These are phyloP conservation scores for Ptychochromis oligacanthus DNA, from an alignment of 2,113 vertebrate genomes.

Conservation along the genomic window DNA sequence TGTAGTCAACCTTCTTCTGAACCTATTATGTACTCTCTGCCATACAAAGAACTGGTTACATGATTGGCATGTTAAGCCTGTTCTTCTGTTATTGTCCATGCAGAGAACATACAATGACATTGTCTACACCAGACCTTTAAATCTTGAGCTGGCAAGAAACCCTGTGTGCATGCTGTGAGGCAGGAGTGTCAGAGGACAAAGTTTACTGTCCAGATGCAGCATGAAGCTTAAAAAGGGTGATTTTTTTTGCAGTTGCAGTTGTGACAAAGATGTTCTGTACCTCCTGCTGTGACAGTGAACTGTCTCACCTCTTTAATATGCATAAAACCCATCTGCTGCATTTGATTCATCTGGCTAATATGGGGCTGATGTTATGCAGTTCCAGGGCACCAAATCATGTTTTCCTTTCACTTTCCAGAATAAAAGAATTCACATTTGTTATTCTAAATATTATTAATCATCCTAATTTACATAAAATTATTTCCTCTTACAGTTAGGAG, in stretches of 20 bases:
- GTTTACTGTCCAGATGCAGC: slow-evolving; percentile 37
- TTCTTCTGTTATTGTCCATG: not conserved
- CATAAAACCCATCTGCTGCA: not conserved
- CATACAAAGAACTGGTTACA: not conserved
- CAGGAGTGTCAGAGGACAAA: slow-evolving; percentile 3
- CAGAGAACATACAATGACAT: not conserved
- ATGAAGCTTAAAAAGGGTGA: slow-evolving; percentile 8
- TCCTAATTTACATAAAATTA: not conserved
- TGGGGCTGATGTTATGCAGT: not conserved
- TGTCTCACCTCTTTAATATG: slow-evolving; percentile 12
- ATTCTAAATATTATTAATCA: not conserved
- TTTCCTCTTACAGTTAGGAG: not conserved
- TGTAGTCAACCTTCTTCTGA: not conserved
- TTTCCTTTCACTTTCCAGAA: not conserved
- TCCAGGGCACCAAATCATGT: not conserved
- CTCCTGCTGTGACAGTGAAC: slow-evolving; percentile 22
- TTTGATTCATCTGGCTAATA: not conserved
- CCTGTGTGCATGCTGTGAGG: slow-evolving; percentile 8
- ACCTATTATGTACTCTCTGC: not conserved
- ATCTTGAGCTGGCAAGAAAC: not conserved
- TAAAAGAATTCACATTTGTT: not conserved
- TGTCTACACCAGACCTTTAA: slow-evolving; percentile 9
- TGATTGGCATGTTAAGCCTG: not conserved
- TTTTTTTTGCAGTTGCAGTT: too few relatives aligned
- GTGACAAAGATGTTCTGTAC: not conserved